phyloP scores from a whole-genome alignment of 2,797 vertebrate genomes.

The Heliangelus exortis region DNA sequence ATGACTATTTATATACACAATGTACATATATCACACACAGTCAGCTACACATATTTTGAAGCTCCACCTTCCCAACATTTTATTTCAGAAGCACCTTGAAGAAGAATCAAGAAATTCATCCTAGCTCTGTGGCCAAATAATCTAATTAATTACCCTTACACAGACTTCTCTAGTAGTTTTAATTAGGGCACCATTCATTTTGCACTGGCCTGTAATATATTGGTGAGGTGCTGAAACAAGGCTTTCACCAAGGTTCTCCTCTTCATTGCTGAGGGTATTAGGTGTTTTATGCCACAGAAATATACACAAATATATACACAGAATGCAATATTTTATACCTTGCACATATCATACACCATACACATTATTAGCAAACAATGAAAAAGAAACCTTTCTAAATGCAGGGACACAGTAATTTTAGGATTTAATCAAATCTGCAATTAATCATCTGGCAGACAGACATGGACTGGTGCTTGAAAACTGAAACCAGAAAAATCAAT shows the following conservation, averaged over 20 bases:
- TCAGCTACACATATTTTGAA: background rate
- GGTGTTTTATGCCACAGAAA: background rate
- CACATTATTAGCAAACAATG: background rate
- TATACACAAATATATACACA: background rate
- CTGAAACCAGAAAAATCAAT: constrained; percentile 8
- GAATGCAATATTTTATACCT: background rate
- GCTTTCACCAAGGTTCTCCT: background rate
- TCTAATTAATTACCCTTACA: constrained; percentile 7
- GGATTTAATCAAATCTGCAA: background rate
- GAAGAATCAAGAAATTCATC: constrained; percentile 13
- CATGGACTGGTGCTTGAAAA: background rate
- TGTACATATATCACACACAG: accelerated
- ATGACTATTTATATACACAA: background rate
- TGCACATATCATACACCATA: background rate
- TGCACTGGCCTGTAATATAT: background rate
- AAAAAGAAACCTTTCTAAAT: background rate
- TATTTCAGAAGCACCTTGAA: background rate
- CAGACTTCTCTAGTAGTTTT: background rate
- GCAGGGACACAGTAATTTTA: background rate
- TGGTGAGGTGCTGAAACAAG: background rate
- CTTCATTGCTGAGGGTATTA: background rate
- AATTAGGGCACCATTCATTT: background rate
- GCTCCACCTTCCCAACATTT: background rate
- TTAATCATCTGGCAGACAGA: constrained; percentile 23
- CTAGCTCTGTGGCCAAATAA: background rate